A percentile compares a stretch with the other conserved stretches of the same genome.
Evolutionary conservation across 2,888 invertebrate genomes (phyloP).

Genomic region (Polyommatus iphigenia): DNA sequence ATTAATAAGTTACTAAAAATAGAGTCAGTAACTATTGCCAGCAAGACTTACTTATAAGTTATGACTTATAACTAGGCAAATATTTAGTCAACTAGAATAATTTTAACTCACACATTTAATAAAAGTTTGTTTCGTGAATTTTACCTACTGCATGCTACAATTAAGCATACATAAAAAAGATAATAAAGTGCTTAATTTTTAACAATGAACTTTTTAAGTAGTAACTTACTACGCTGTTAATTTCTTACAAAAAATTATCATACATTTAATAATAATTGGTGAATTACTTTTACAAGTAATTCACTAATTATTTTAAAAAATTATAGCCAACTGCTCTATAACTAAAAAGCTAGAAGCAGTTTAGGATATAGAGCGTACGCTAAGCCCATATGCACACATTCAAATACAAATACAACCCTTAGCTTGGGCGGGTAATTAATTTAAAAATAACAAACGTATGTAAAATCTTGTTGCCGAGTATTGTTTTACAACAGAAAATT

Average conservation of each 20-base stretch:
- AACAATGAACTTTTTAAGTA: background rate
- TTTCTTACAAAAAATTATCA: background rate
- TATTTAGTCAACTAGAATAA: background rate
- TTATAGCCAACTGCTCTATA: background rate
- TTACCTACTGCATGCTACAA: background rate
- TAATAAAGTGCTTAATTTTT: background rate
- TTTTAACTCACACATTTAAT: background rate
- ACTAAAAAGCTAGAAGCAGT: background rate
- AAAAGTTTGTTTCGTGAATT: background rate
- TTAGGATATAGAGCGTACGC: background rate
- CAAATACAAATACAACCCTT: background rate
- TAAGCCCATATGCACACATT: background rate
- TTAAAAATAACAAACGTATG: background rate
- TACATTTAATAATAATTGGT: too few species aligned
- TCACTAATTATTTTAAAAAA: background rate
- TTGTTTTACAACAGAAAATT: constrained; percentile 30
- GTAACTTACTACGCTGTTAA: background rate
- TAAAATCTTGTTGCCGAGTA: constrained; percentile 9
- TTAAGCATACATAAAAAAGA: background rate
- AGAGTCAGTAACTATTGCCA: background rate
- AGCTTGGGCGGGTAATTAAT: background rate
- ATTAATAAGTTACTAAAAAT: background rate
- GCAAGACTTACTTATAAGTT: background rate
- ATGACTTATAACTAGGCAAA: background rate
- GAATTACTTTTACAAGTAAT: too few species aligned